Conservation (phyloP, 2,888 invertebrate genomes). For the Hypselothyrea guttata region DNA sequence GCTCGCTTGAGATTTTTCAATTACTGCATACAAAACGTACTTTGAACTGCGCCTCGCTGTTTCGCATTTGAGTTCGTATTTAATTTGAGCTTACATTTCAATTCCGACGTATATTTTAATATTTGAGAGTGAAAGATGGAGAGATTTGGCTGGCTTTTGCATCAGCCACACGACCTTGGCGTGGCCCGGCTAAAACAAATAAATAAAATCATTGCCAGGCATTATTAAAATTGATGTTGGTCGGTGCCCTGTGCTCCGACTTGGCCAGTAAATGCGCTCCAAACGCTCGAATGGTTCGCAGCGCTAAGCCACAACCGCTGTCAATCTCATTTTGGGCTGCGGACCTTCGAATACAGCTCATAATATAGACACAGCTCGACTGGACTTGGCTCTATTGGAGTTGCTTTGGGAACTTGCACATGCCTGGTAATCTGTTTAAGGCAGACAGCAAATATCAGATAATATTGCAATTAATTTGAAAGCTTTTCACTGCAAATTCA, state of each 20-base stretch:
- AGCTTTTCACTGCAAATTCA: constrained; percentile 63
- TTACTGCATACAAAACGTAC: constrained; percentile 1
- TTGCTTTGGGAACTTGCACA: constrained; percentile 33
- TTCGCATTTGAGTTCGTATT: background rate
- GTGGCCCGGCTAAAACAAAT: constrained; percentile 31
- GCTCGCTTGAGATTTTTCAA: background rate
- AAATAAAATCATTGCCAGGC: constrained; percentile 52
- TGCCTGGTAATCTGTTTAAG: constrained; percentile 53
- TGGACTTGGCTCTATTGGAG: constrained; percentile 24
- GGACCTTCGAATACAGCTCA: background rate
- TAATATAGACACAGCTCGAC: background rate
- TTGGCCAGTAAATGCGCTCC: constrained; percentile 20
- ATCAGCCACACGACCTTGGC: constrained; percentile 20
- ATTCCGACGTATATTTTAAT: constrained; percentile 48
- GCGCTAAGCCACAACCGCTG: constrained; percentile 60
- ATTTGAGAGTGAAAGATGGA: constrained; percentile 31
- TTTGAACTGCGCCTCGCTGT: background rate
- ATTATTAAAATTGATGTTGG: constrained; percentile 69
- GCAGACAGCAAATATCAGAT: constrained; percentile 49
- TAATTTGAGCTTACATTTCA: constrained; percentile 25
- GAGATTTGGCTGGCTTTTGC: constrained; percentile 29
- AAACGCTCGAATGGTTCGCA: constrained; percentile 28
- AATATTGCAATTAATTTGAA: constrained; percentile 75
- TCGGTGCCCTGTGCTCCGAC: constrained; percentile 26
- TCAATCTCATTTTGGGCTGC: constrained; percentile 51